Conservation (phyloP, 1,140 invertebrate genomes). For the Heliconius hewitsoni region DNA sequence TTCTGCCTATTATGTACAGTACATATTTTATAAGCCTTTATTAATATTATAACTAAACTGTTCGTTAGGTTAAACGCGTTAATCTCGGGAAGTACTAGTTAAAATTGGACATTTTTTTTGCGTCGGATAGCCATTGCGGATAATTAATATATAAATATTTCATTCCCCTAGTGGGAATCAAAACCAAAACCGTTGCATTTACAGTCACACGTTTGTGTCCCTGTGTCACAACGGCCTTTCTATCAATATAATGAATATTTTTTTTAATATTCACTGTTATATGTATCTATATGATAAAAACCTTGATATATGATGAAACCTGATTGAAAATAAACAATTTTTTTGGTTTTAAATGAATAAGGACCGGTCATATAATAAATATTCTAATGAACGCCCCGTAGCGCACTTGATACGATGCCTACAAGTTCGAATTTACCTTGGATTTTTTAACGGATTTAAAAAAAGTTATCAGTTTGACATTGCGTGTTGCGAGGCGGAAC, state of each 20-base stretch:
- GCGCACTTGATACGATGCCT: too few relatives aligned
- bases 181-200: background rate
- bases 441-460: background rate
- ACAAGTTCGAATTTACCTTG: too few relatives aligned
- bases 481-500: too few relatives aligned
- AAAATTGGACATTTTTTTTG: too few relatives aligned
- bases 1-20: too few relatives aligned
- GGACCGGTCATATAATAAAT: constrained; percentile 1
- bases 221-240: background rate
- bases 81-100: too few relatives aligned
- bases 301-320: background rate
- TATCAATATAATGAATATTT: background rate
- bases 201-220: background rate
- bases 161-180: background rate
- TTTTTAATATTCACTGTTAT: too few relatives aligned
- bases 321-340: background rate
- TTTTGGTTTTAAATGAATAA: background rate
- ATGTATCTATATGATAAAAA: background rate
- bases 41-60: too few relatives aligned
- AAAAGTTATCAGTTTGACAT: too few relatives aligned
- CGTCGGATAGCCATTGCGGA: too few relatives aligned
- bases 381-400: background rate
- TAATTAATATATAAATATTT: background rate
- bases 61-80: too few relatives aligned
- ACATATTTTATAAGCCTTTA: too few relatives aligned